Base-by-base conservation (phyloP, 2,888 invertebrate genomes). In the Idaea straminata region DNA sequence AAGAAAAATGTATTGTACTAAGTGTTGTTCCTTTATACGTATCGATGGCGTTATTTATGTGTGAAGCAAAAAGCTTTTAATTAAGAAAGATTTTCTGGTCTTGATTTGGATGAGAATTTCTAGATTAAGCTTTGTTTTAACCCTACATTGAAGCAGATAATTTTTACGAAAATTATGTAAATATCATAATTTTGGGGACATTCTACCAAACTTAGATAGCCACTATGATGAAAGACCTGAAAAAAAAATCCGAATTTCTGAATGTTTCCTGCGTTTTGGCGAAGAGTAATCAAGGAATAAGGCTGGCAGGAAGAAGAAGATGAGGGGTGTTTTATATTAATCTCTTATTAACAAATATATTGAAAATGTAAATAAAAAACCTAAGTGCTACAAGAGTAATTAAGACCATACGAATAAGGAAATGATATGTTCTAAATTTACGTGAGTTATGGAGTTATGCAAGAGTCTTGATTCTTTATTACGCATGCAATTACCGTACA, bases 1-100 rank as follows among this genome's bases (percentile, higher is more conserved):
- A 10, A 64, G 66, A 70, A 68, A 70, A 73, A 70, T 72, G 64
- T 66, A 70, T 57, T 63, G 66, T 35, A 57, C 61, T 65, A 68
- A 66, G 66, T 68, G 68, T 72, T 68, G 64, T 47, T 47, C 47
- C 47, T 47, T 47, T 47, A 47, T 47, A 47, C 47, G 47, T 47
- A 47, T 47, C 66, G 68, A 64, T 66, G 16, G 58, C 35, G 34
- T 62, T 64, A 62, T 61, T 66, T 69, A 67, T 68, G 61, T 59
- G 61, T 57, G 64, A 61, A 63, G 64, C 64, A 66, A 64, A 64
- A 66, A 25, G 57, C 62, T 47, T 47, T 47, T 47, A 47, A 47
- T 47, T 47, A 47, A 10, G 47, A 47, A 47, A 47, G 47, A 47
- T 47, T 47, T 47, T 47, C 47, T 47, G 47, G 47, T 47, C 10